Evolutionary conservation across 2,797 vertebrate genomes (phyloP).

Genomic region (Ambastaia sidthimunki): DNA sequence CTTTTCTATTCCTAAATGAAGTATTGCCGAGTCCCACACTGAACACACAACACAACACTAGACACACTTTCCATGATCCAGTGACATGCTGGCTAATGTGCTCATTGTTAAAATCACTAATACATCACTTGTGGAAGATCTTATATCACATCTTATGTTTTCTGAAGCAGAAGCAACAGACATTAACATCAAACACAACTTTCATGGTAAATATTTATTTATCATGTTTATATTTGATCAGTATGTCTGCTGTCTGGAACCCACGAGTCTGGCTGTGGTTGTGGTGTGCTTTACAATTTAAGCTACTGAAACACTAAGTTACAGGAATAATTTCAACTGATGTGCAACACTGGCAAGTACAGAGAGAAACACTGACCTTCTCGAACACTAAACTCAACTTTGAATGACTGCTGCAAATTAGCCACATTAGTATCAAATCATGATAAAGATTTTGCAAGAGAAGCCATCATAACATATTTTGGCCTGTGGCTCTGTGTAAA

Average conservation of each 20-base stretch:
- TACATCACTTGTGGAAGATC: conserved; percentile 35
- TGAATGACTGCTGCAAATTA: too few species aligned
- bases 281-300: too few species aligned
- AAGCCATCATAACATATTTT: not conserved
- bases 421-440: too few species aligned
- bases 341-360: not conserved
- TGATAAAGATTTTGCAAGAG: not conserved
- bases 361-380: too few species aligned
- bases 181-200: not conserved
- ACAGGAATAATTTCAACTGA: not conserved
- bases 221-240: too few species aligned
- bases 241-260: too few species aligned
- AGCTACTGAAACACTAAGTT: not conserved
- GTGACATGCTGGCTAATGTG: conserved; percentile 49
- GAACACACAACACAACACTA: conserved; percentile 32
- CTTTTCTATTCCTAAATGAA: not conserved
- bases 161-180: conserved; percentile 6
- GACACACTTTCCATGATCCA: conserved; percentile 46
- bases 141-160: conserved; percentile 35
- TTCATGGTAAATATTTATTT: too few species aligned
- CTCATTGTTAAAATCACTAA: conserved; percentile 52
- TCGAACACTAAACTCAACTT: too few species aligned
- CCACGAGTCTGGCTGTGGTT: too few species aligned
- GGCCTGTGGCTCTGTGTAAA: not conserved
- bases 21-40: conserved; percentile 3